Evolutionary conservation across 2,797 vertebrate species (phyloP).

Genomic region (Serranus cabrilla): DNA sequence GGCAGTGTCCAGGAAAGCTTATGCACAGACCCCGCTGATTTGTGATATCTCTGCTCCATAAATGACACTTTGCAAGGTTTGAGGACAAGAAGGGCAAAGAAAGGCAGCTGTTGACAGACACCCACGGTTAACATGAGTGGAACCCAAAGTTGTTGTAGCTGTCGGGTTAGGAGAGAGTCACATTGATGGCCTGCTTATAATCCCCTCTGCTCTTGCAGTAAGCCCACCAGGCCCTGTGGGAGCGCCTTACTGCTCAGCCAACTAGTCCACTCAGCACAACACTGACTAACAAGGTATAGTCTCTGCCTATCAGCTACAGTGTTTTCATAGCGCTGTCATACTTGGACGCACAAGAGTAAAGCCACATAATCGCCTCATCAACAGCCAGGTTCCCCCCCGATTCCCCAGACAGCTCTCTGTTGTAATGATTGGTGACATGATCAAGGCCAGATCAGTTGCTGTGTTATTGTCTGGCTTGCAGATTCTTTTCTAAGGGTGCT

Average conservation of each 20-base stretch:
- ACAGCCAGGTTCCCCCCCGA: conserved; percentile 74
- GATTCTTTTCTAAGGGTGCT: conserved; percentile 70
- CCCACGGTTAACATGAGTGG: conserved; percentile 39
- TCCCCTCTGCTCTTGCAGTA: conserved; percentile 62
- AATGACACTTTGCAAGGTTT: conserved; percentile 10
- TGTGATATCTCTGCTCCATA: conserved; percentile 26
- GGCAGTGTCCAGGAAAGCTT: conserved; percentile 15
- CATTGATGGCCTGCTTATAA: conserved; percentile 67
- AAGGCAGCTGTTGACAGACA: conserved; percentile 46
- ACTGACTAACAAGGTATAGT: conserved; percentile 79
- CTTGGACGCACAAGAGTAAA: conserved; percentile 76
- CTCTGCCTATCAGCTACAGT: conserved; percentile 63
- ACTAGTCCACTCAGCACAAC: conserved; percentile 79
- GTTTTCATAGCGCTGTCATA: conserved; percentile 77
- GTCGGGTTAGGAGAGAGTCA: conserved; percentile 47
- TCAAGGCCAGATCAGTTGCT: conserved; percentile 78
- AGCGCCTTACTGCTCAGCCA: conserved; percentile 64
- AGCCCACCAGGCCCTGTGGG: conserved; percentile 66
- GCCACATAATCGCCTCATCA: conserved; percentile 86
- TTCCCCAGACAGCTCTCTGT: conserved; percentile 71
- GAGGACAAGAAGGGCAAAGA: conserved; percentile 27
- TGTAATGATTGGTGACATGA: conserved; percentile 83
- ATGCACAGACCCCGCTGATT: neutral
- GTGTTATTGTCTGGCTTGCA: conserved; percentile 75
- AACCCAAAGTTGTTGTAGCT: conserved; percentile 55